These are phyloP conservation scores for Limnothrissa miodon DNA, from an alignment of 2,113 vertebrate species.

Conservation along the genomic window DNA sequence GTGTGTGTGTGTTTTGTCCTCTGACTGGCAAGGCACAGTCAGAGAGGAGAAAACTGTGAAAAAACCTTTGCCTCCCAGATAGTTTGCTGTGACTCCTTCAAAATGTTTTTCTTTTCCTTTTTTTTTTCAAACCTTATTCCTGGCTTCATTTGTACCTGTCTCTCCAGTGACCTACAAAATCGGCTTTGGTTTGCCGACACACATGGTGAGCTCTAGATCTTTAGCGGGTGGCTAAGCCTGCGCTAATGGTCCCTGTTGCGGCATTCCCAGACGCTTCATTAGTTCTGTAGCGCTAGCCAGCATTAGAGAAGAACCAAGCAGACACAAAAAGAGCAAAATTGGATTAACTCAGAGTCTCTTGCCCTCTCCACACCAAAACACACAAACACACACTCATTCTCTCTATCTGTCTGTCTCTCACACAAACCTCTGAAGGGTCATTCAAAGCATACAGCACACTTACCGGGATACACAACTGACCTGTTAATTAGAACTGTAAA, in stretches of 20 bases:
- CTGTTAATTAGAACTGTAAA: not conserved
- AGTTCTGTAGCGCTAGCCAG: slow-evolving; percentile 9
- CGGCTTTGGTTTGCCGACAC: not conserved
- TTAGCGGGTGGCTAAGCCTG: slow-evolving; percentile 6
- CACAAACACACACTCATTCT: not conserved
- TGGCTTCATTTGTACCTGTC: not conserved
- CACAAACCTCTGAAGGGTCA: not conserved
- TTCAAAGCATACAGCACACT: not conserved
- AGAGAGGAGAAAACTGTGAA: not conserved
- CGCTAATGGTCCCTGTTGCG: slow-evolving; percentile 10
- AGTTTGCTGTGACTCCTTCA: not conserved
- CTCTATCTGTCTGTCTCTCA: not conserved
- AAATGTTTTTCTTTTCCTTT: not conserved
- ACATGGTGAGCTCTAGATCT: not conserved
- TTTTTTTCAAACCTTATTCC: not conserved
- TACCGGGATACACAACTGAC: not conserved
- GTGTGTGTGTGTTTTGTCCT: not conserved
- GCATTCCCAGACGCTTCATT: slow-evolving; percentile 6
- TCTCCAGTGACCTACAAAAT: slow-evolving; percentile 1
- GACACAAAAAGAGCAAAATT: not conserved
- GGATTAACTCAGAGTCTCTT: not conserved
- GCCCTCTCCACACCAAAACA: not conserved
- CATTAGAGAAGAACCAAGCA: not conserved
- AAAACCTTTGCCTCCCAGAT: not conserved
- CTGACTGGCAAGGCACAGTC: not conserved